Base-by-base conservation (phyloP, 2,113 vertebrate species). In the Cariama cristata region DNA sequence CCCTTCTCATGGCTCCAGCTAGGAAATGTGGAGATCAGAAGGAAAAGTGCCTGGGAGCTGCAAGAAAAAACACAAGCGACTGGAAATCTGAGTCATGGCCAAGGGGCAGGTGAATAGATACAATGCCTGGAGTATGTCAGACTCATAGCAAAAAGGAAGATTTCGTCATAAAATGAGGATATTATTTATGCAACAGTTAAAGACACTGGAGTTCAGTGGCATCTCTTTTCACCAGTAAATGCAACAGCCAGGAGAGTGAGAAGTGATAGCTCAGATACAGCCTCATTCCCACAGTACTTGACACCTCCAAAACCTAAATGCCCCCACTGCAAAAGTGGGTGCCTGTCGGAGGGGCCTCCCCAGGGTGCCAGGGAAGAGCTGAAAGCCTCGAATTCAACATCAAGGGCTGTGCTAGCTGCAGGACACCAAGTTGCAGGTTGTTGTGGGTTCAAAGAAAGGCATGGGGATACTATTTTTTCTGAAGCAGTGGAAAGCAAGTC, bases 401-500 rank as follows among this genome's bases (percentile, higher is more conserved):
- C 32, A 50, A 75, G 49, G 49, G 18, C 2, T 79, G 26, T 55
- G 56, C 16, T 66, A 0, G 0, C 30, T 1, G 2, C 27, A 49
- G 32, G 60, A 50, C 52, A 58, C 38, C 24, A 24, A 62, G 56
- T 1, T 71, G 12, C 53, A 75, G 68, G 64, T 18, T 10, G 38
- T 0, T 47, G 16, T 50, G 42, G 28, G 33, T n/a, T 88, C 45
- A 52, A 66, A 75, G 33, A 67, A 82, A 64, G 60, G 42, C 44
- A 88, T 15, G 18, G 28, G 22, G 30, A 49, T n/a, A 40, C 20
- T n/a, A 5, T 23, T 81, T 42, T 67, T 83, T 18, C 5, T 4
- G 44, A 82, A 58, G 18, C 73, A 3, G 2, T 9, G 9, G 5
- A 68, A 79, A 63, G 16, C 2, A 27, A 69, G 21, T 49, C 27